These are phyloP conservation scores for Eupelmus urozonus DNA, from an alignment of 2,888 invertebrate genomes.

Conservation along the genomic window DNA sequence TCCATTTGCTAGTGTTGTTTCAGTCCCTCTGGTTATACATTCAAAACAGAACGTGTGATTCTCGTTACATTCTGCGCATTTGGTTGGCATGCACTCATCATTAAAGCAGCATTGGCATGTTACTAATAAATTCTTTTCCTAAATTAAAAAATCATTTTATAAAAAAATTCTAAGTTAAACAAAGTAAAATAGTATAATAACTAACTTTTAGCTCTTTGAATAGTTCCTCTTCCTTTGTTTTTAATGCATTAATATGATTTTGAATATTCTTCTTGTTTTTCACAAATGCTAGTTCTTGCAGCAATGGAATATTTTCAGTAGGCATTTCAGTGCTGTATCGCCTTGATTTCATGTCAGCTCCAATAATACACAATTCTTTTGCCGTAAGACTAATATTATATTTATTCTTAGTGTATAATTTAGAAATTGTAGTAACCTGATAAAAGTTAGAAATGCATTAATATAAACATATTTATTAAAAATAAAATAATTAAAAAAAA, in stretches of 20 bases:
- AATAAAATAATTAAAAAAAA: slow-evolving; percentile 2
- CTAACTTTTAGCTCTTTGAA: slow-evolving; percentile 72
- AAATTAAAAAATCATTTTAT: slow-evolving; percentile 6
- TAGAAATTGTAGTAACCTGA: slow-evolving; percentile 63
- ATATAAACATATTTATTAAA: not conserved
- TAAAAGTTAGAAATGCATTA: slow-evolving; percentile 32
- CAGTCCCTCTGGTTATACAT: slow-evolving; percentile 76
- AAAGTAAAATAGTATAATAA: slow-evolving; percentile 37
- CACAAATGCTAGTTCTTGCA: slow-evolving; percentile 73
- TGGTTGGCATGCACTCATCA: slow-evolving; percentile 78
- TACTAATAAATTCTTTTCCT: slow-evolving; percentile 69
- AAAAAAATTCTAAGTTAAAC: not conserved
- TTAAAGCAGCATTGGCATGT: slow-evolving; percentile 80
- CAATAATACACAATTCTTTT: slow-evolving; percentile 57
- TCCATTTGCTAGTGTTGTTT: slow-evolving; percentile 76
- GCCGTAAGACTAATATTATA: slow-evolving; percentile 68
- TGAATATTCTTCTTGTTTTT: slow-evolving; percentile 72
- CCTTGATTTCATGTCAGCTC: slow-evolving; percentile 63
- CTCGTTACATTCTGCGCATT: slow-evolving; percentile 73
- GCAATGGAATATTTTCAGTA: slow-evolving; percentile 53
- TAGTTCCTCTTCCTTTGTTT: slow-evolving; percentile 69
- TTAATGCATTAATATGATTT: slow-evolving; percentile 66
- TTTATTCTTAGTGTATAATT: slow-evolving; percentile 51
- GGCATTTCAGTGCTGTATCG: slow-evolving; percentile 53
- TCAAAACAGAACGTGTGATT: slow-evolving; percentile 78